These are phyloP conservation scores for Bombylius discolor DNA, from an alignment of 2,888 invertebrate genomes.

Conservation along the genomic window DNA sequence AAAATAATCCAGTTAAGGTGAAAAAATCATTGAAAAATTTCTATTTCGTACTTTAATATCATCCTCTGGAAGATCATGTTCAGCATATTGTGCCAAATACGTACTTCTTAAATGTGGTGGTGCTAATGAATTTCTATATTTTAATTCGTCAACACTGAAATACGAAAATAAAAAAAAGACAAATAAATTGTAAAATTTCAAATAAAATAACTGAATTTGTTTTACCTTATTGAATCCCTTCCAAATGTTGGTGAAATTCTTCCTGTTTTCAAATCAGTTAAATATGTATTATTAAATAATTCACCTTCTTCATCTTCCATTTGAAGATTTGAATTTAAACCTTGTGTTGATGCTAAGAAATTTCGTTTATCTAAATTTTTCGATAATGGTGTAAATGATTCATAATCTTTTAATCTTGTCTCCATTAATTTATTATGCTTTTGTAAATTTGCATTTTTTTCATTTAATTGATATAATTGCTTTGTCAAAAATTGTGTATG, in stretches of 20 bases:
- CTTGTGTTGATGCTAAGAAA: neutral
- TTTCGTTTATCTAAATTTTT: conserved; percentile 1
- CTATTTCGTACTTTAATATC: conserved; percentile 47
- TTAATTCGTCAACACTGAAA: conserved; percentile 50
- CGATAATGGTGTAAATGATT: conserved; percentile 11
- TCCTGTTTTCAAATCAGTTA: conserved; percentile 51
- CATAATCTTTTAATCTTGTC: conserved; percentile 27
- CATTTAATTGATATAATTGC: conserved; percentile 31
- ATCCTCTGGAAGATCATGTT: conserved; percentile 47
- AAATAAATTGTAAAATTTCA: neutral
- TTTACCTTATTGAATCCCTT: conserved; percentile 23
- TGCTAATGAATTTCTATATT: conserved; percentile 66
- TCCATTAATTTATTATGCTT: conserved; percentile 30
- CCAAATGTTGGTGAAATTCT: conserved; percentile 33
- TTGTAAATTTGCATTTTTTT: conserved; percentile 28
- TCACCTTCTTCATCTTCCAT: conserved; percentile 82
- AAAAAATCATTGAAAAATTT: neutral
- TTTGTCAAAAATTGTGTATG: conserved; percentile 29
- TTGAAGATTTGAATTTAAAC: conserved; percentile 41
- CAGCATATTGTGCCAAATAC: conserved; percentile 69
- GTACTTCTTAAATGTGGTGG: conserved; percentile 77
- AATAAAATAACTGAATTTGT: neutral
- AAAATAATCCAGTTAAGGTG: neutral
- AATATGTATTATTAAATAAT: conserved; percentile 66
- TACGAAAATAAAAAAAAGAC: neutral